These are phyloP conservation scores for Thumatha senex DNA, from an alignment of 2,888 invertebrate genomes.

Conservation along the genomic window DNA sequence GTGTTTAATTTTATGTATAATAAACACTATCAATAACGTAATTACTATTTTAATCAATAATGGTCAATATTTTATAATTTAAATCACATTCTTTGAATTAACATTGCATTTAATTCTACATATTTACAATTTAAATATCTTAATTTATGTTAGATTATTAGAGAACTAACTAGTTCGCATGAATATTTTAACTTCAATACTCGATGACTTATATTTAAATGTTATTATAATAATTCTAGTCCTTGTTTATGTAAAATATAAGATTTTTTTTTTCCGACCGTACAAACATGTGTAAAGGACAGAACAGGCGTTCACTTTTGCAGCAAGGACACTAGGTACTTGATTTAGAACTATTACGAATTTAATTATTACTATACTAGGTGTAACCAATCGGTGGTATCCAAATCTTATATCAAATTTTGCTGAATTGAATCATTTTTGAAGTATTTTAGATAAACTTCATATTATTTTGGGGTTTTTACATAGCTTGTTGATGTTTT, in stretches of 20 bases:
- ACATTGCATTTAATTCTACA: too few species aligned
- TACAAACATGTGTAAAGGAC: conserved; percentile 41
- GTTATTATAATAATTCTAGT: too few species aligned
- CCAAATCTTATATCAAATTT: conserved; percentile 5
- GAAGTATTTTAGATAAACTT: background rate
- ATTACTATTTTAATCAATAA: too few species aligned
- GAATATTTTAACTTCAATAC: too few species aligned
- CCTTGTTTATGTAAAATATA: background rate
- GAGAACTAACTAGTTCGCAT: too few species aligned
- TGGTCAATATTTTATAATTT: too few species aligned
- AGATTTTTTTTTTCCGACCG: conserved; percentile 24
- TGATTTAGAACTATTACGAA: conserved; percentile 18
- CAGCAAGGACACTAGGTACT: conserved; percentile 46
- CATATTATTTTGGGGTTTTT: background rate
- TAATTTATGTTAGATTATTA: too few species aligned
- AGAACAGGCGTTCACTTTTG: conserved; percentile 51
- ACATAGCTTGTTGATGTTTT: too few species aligned
- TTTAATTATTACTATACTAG: conserved; percentile 22
- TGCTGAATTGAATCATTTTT: background rate
- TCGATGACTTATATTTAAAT: background rate
- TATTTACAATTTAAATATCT: too few species aligned
- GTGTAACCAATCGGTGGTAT: conserved; percentile 29
- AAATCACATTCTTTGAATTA: too few species aligned
- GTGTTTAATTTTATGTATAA: too few species aligned
- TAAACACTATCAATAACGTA: too few species aligned